A percentile compares a stretch with the other conserved stretches of the same genome.
Conservation (phyloP, 1,140 invertebrate genomes). For the Oncopeltus fasciatus region DNA sequence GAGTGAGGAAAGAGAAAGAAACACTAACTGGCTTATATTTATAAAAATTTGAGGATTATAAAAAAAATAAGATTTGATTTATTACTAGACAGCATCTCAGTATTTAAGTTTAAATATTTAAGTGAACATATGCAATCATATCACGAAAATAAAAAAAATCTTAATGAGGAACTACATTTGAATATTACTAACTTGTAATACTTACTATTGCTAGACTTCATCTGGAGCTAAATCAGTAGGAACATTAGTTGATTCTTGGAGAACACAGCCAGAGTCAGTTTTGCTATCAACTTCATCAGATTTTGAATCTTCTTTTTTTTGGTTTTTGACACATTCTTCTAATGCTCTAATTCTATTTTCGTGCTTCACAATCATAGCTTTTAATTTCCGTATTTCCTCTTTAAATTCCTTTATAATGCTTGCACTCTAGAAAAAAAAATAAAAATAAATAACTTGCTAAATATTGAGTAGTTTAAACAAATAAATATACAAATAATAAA, state of each 20-base stretch:
- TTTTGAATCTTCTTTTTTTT: conserved; percentile 1
- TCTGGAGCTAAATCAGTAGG: conserved; percentile 21
- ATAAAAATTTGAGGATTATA: too few species aligned
- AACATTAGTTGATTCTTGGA: conserved; percentile 6
- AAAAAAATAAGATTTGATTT: too few species aligned
- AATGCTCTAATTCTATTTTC: conserved; percentile 71
- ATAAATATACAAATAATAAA: background rate
- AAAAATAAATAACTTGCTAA: background rate
- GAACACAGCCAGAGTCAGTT: background rate
- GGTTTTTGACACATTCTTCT: conserved; percentile 35
- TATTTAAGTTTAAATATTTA: too few species aligned
- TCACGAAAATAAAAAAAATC: too few species aligned
- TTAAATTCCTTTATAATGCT: conserved; percentile 51
- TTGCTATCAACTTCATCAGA: conserved; percentile 9
- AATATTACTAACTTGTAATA: too few species aligned
- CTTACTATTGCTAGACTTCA: conserved; percentile 19
- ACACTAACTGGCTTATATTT: too few species aligned
- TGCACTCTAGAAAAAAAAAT: background rate
- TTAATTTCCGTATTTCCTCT: conserved; percentile 77
- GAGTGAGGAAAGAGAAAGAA: too few species aligned
- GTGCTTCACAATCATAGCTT: conserved; percentile 85
- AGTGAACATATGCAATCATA: too few species aligned
- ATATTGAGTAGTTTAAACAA: background rate
- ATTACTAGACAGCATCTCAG: too few species aligned
- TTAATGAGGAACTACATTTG: too few species aligned